Evolutionary conservation across 2,888 invertebrate genomes (phyloP), one percentile per base, ranked within the genome.

Genomic region (Luperina nickerlii): DNA sequence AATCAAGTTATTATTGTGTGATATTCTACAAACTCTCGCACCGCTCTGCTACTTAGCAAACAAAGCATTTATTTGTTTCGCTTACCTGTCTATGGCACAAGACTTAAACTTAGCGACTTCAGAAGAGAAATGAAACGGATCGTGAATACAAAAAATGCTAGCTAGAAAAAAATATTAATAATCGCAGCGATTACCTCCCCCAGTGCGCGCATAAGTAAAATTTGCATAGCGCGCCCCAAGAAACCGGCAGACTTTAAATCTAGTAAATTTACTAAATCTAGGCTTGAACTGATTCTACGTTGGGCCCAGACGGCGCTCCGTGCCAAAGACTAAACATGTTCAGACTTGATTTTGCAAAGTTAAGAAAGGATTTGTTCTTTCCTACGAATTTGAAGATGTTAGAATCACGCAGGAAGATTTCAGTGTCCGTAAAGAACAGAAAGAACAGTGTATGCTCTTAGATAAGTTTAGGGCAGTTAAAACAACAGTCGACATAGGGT

Each of bases 221-320:
- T 96, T 96, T 96, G 94, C 96, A 96, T 95, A 94, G 93, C 91
- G 91, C 93, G 92, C 94, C 94, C 92, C 94, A 95, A 95, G 96
- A 94, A 95, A 92, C 94, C 88, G 91, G 90, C 92, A 92, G 95
- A 96, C 95, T 96, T 96, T 96, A 96, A 96, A 95, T 95, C 95
- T 95, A 95, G 94, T 95, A 94, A 96, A 96, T 96, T 95, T 94
- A 93, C 95, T 94, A 95, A 96, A 96, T 95, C 96, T 96, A 95
- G 94, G 94, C 95, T 95, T 92, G 93, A 93, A 94, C 94, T 94
- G 96, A 95, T 95, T 95, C 93, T 90, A 93, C 92, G 93, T 91
- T 92, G 92, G 90, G 89, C 90, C 91, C 94, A 95, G 96, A 94
- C 95, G 92, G 85, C 90, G 89, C 85, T 85, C 76, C 67, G 70